phyloP scores from a whole-genome alignment of 2,888 invertebrate species.

The Ormyrus labotus region DNA sequence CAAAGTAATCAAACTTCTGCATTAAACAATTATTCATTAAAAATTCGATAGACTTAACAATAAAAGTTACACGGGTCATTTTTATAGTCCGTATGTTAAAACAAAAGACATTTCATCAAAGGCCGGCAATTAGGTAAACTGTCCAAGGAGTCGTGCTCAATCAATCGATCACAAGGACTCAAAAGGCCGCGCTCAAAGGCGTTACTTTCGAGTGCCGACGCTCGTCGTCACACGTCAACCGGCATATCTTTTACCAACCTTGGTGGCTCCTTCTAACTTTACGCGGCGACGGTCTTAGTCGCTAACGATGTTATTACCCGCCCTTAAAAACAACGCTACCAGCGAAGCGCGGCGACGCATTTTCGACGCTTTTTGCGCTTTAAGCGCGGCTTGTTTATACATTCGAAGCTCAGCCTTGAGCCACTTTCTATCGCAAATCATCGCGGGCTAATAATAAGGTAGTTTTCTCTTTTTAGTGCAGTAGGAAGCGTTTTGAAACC shows the following conservation, averaged over 20 bases:
- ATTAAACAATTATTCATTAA: no score
- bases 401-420: slow-evolving; percentile 21
- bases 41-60: no score
- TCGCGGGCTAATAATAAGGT: not conserved
- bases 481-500: no score
- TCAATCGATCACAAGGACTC: slow-evolving; percentile 37
- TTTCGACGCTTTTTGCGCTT: not conserved
- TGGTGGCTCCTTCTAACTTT: slow-evolving; percentile 11
- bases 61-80: no score
- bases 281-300: not conserved
- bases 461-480: no score
- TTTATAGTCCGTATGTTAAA: no score
- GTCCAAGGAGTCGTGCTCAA: slow-evolving; percentile 37
- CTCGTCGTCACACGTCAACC: slow-evolving; percentile 1
- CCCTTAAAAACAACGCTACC: not conserved
- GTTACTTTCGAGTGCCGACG: slow-evolving; percentile 1
- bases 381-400: not conserved
- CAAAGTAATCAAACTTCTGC: no score
- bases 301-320: no score
- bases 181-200: slow-evolving; percentile 16
- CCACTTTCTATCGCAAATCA: slow-evolving; percentile 24
- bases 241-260: slow-evolving; percentile 26
- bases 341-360: slow-evolving; percentile 2
- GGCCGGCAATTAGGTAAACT: slow-evolving; percentile 7
- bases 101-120: not conserved